A percentile compares a stretch with the other conserved stretches of the same genome.
Conservation (phyloP, 1,140 invertebrate genomes). For the Choristoneura fumiferana region DNA sequence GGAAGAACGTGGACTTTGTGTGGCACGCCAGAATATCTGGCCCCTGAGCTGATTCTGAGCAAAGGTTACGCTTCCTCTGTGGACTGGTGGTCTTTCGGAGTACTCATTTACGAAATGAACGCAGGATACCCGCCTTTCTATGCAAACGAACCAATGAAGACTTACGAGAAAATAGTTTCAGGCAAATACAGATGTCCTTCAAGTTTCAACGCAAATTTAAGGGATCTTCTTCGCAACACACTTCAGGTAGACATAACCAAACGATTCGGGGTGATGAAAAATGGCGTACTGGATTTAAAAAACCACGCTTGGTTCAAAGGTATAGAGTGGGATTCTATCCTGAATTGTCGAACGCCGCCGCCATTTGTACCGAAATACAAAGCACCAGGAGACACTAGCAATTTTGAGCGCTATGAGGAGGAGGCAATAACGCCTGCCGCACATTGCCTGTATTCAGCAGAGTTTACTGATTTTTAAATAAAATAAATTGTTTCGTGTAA, state of each 20-base stretch:
- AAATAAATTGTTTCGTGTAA: slow-evolving; percentile 14
- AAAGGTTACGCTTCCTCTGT: slow-evolving; percentile 98
- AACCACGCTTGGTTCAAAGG: slow-evolving; percentile 85
- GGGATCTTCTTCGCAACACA: slow-evolving; percentile 91
- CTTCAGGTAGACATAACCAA: slow-evolving; percentile 93
- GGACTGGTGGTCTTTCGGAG: slow-evolving; percentile 98
- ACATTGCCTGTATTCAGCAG: slow-evolving; percentile 53
- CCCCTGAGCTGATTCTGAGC: slow-evolving; percentile 95
- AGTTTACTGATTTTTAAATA: slow-evolving; percentile 66
- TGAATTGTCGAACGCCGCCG: slow-evolving; percentile 88
- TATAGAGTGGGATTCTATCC: slow-evolving; percentile 91
- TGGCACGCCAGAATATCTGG: slow-evolving; percentile 97
- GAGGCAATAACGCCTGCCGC: slow-evolving; percentile 47
- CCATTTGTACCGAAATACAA: slow-evolving; percentile 87
- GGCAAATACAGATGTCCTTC: slow-evolving; percentile 86
- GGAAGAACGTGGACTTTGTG: slow-evolving; percentile 97
- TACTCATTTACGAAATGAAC: slow-evolving; percentile 92
- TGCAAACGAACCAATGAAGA: slow-evolving; percentile 89
- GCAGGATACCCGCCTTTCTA: slow-evolving; percentile 92
- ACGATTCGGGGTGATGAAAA: slow-evolving; percentile 93
- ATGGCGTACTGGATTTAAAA: slow-evolving; percentile 85
- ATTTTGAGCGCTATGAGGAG: slow-evolving; percentile 90
- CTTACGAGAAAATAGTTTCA: slow-evolving; percentile 93
- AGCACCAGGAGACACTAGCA: slow-evolving; percentile 86
- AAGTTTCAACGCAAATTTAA: slow-evolving; percentile 86